phyloP scores from a whole-genome alignment of 2,888 invertebrate genomes.

The Yponomeuta malinellus region DNA sequence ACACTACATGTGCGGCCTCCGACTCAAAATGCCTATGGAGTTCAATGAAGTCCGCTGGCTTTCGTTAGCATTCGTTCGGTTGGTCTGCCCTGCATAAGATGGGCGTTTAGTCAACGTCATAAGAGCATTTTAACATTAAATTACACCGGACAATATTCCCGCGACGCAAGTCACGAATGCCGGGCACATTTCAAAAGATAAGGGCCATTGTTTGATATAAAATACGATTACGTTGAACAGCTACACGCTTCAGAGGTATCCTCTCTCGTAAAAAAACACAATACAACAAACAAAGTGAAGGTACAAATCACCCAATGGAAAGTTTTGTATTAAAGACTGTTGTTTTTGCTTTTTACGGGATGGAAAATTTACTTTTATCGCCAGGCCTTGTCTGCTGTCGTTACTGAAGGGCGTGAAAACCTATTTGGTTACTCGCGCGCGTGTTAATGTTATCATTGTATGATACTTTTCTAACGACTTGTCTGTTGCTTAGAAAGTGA shows the following conservation, averaged over 20 bases:
- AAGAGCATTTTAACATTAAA: slow-evolving; percentile 55
- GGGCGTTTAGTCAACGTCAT: slow-evolving; percentile 32
- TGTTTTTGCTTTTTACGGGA: slow-evolving; percentile 38
- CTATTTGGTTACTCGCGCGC: too few relatives aligned
- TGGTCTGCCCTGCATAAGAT: slow-evolving; percentile 10
- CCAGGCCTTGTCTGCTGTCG: slow-evolving; percentile 6
- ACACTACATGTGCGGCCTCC: too few relatives aligned
- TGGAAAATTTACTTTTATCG: slow-evolving; percentile 14
- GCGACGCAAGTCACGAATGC: slow-evolving; percentile 62
- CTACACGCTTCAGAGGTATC: slow-evolving; percentile 58
- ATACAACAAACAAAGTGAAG: slow-evolving; percentile 54
- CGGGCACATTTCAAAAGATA: slow-evolving; percentile 68
- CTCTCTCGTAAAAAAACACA: slow-evolving; percentile 63
- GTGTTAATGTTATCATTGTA: too few relatives aligned
- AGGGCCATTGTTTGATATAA: slow-evolving; percentile 66
- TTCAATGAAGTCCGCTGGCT: too few relatives aligned
- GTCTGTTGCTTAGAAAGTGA: too few relatives aligned
- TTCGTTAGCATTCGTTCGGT: too few relatives aligned
- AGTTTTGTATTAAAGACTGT: slow-evolving; percentile 58
- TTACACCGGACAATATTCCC: slow-evolving; percentile 62
- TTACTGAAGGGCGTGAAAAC: background rate
- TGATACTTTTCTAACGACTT: too few relatives aligned
- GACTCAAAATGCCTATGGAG: too few relatives aligned
- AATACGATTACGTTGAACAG: slow-evolving; percentile 64
- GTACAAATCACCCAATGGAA: slow-evolving; percentile 65